phyloP scores from a whole-genome alignment of 2,113 vertebrate species.

The Fulica atra region DNA sequence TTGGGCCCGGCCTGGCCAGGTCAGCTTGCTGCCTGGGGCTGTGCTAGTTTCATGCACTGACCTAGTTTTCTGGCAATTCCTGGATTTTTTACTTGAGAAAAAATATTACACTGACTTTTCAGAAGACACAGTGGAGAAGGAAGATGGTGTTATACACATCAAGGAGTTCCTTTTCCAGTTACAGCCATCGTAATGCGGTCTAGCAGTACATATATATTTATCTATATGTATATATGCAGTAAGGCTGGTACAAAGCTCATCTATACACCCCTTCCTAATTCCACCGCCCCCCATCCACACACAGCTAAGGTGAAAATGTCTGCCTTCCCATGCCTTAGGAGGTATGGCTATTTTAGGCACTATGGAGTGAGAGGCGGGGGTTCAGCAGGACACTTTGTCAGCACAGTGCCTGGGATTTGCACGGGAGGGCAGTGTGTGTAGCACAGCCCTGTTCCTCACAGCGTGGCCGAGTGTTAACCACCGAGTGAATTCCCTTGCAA shows the following conservation, averaged over 20 bases:
- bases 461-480: background rate
- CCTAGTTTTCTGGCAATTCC: background rate
- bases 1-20: background rate
- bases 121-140: background rate
- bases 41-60: background rate
- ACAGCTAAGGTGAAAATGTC: background rate
- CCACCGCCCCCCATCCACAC: background rate
- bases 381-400: conserved; percentile 1
- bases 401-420: background rate
- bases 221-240: background rate
- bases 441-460: background rate
- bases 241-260: background rate
- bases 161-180: background rate
- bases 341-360: background rate
- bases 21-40: background rate
- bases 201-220: background rate
- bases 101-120: background rate
- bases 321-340: background rate
- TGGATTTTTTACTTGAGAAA: background rate
- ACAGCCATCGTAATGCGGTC: background rate
- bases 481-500: background rate
- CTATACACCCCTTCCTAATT: background rate
- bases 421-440: background rate
- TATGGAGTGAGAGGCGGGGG: background rate
- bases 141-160: background rate